A percentile compares a stretch with the other conserved stretches of the same genome.
Conservation (phyloP, 2,888 invertebrate species). For the Chalcis sispes region DNA sequence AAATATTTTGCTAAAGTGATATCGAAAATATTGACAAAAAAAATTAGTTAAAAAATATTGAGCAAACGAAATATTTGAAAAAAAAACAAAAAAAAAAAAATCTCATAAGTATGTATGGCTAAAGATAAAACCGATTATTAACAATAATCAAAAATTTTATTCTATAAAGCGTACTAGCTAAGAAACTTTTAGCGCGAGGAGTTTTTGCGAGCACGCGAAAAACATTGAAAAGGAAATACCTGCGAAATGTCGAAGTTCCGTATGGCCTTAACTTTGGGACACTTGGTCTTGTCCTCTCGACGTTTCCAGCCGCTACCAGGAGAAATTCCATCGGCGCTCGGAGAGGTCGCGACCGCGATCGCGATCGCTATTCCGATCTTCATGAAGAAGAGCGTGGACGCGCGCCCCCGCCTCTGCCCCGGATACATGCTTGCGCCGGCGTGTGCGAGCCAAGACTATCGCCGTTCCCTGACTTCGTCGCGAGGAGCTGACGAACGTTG, state of each 20-base stretch:
- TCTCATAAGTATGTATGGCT: no score
- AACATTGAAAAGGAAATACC: slow-evolving; percentile 74
- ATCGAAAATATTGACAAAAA: no score
- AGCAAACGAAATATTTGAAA: no score
- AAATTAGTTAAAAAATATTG: no score
- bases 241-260: slow-evolving; percentile 87
- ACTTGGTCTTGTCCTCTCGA: slow-evolving; percentile 82
- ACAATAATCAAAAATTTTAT: no score
- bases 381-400: neutral
- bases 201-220: no score
- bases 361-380: slow-evolving; percentile 50
- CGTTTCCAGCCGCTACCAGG: slow-evolving; percentile 68
- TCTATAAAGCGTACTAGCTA: neutral
- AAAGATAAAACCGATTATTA: no score
- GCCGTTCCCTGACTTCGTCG: neutral
- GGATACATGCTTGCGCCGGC: slow-evolving; percentile 38
- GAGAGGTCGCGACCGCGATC: neutral
- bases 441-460: slow-evolving; percentile 20
- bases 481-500: neutral
- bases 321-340: neutral
- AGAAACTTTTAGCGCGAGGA: neutral
- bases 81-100: no score
- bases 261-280: slow-evolving; percentile 87
- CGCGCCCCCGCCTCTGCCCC: neutral
- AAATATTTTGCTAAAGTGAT: no score